A percentile compares a stretch with the other conserved stretches of the same genome.
Evolutionary conservation across 2,888 invertebrate genomes (phyloP).

Genomic region (Oligia strigilis): DNA sequence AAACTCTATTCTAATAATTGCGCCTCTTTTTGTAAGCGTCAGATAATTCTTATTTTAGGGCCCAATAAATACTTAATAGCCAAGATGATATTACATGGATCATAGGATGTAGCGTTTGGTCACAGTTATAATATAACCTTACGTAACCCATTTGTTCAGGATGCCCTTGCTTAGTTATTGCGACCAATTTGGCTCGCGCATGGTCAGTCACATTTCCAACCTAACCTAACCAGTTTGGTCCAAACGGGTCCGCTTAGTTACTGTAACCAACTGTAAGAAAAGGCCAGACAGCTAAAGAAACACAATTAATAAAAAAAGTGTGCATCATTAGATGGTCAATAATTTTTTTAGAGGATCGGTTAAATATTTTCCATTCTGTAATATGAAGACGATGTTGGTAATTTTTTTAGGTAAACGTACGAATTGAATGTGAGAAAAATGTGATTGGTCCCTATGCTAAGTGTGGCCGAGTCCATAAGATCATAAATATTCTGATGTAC

Average conservation of each 20-base stretch:
- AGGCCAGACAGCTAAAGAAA: background rate
- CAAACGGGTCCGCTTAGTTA: background rate
- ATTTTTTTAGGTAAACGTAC: background rate
- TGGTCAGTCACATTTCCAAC: too few species aligned
- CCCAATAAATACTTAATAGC: background rate
- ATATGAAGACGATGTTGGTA: background rate
- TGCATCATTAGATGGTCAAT: background rate
- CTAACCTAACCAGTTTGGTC: too few species aligned
- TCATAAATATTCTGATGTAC: conserved; percentile 23
- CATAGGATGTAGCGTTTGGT: background rate
- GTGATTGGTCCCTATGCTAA: background rate
- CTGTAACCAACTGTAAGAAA: background rate
- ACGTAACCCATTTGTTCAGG: background rate
- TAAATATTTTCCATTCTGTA: background rate
- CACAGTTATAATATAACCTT: background rate
- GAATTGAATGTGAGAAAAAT: background rate
- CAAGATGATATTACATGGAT: too few species aligned
- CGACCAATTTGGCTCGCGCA: too few species aligned
- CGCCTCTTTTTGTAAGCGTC: background rate
- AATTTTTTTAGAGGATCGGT: background rate
- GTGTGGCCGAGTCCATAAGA: conserved; percentile 16
- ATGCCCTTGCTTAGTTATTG: background rate
- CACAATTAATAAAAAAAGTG: background rate
- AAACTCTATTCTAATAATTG: background rate
- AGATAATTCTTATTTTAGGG: background rate